Evolutionary conservation across 1,140 invertebrate species (phyloP).

Genomic region (Monochamus saltuarius): DNA sequence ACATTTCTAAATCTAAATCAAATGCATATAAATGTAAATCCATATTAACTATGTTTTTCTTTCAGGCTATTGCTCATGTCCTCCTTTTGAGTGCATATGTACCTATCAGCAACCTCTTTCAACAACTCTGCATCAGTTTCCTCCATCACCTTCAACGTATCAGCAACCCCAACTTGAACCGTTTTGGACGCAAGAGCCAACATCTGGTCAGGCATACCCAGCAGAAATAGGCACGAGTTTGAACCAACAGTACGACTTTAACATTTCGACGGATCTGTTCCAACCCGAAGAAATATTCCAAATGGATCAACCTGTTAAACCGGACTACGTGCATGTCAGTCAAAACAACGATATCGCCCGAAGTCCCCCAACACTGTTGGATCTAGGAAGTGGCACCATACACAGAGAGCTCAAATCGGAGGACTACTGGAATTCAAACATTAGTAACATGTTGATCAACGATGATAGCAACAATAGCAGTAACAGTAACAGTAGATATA

Average conservation of each 20-base stretch:
- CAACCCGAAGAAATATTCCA: slow-evolving; percentile 78
- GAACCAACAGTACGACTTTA: slow-evolving; percentile 53
- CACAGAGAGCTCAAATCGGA: slow-evolving; percentile 58
- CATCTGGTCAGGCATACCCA: slow-evolving; percentile 38
- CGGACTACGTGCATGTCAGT: slow-evolving; percentile 56
- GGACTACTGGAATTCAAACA: slow-evolving; percentile 48
- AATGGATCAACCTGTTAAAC: slow-evolving; percentile 69
- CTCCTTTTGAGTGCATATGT: slow-evolving; percentile 66
- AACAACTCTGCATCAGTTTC: slow-evolving; percentile 37
- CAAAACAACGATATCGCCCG: slow-evolving; percentile 55
- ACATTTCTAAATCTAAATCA: too few species aligned
- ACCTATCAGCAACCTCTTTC: slow-evolving; percentile 49
- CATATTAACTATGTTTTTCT: slow-evolving; percentile 39
- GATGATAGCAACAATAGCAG: slow-evolving; percentile 48
- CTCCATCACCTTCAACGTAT: slow-evolving; percentile 35
- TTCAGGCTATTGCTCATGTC: slow-evolving; percentile 64
- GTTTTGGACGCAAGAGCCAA: slow-evolving; percentile 46
- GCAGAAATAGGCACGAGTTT: slow-evolving; percentile 25
- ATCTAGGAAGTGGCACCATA: slow-evolving; percentile 68
- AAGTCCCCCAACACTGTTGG: slow-evolving; percentile 69
- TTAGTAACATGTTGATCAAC: slow-evolving; percentile 35
- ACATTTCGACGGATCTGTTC: slow-evolving; percentile 67
- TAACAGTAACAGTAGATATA: slow-evolving; percentile 42
- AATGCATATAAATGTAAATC: too few species aligned
- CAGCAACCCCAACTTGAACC: slow-evolving; percentile 41